Evolutionary conservation across 2,113 vertebrate species (phyloP), one percentile per base, ranked within the genome.

Genomic region (Pluvialis apricaria): DNA sequence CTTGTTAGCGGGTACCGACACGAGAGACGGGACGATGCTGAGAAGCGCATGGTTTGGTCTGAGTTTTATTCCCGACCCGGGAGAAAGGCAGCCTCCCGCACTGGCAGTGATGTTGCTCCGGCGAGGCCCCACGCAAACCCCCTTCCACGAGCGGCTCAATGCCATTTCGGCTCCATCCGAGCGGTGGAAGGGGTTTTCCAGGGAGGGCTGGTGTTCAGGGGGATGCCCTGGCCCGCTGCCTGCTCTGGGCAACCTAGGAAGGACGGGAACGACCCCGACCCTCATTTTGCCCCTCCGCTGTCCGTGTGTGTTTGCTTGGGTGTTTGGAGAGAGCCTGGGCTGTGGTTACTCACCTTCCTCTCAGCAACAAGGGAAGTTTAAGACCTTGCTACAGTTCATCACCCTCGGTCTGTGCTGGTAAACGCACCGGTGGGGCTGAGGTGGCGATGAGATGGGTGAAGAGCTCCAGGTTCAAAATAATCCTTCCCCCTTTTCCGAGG

Each of bases 11-110:
- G 70, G 70, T 54, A 55, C 64, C 25, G 14, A 15, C 55, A 25
- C 10, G 42, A 42, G 32, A 44, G 57, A 78, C 0, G 1, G 38
- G 85, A 47, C 1, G 9, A 45, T 8, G 20, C 44, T 1, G 6
- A 18, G n/a, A 71, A 80, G 44, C 0, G 0, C 17, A 15, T 0
- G 3, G 54, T 70, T 95, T 73, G 55, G 28, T 70, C 9, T 11
- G 64, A 83, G n/a, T 73, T 97, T 96, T 97, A 97, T 97, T 96
- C 2, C 0, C 7, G 52, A 36, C 42, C 51, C 6, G 14, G 72
- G 71, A 89, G 58, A 54, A 36, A 45, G 32, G 57, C 47, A 32
- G 49, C 28, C 25, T 85, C 40, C 51, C 2, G 2, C 2, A 1
- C 60, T 7, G 57, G 82, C 80, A 88, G 82, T 71, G 83, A 92